These are phyloP conservation scores for Monoplex corrugatus DNA, from an alignment of 2,888 invertebrate genomes.

Conservation along the genomic window DNA sequence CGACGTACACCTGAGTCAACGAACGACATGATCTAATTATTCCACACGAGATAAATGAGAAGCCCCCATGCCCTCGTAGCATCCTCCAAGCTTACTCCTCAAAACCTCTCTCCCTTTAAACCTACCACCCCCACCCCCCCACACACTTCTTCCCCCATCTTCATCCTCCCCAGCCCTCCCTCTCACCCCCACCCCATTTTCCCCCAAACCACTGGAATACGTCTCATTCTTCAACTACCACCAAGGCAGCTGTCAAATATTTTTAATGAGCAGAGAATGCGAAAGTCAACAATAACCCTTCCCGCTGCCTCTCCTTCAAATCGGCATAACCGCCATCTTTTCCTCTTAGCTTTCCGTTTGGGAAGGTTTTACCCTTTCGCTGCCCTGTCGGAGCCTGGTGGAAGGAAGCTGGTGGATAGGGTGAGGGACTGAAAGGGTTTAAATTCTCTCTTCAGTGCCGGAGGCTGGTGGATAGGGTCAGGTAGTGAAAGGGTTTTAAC, in stretches of 20 bases:
- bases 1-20: slow-evolving; percentile 35
- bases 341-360: neutral
- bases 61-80: too few relatives aligned
- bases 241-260: slow-evolving; percentile 46
- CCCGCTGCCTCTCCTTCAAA: neutral
- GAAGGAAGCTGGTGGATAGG: neutral
- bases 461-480: too few relatives aligned
- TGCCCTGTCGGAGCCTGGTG: neutral
- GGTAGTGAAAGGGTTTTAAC: too few relatives aligned
- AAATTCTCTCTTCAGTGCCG: neutral
- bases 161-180: too few relatives aligned
- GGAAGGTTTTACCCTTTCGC: neutral
- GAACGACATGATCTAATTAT: slow-evolving; percentile 30
- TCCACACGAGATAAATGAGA: too few relatives aligned
- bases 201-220: neutral
- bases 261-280: slow-evolving; percentile 37
- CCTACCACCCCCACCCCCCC: too few relatives aligned
- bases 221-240: slow-evolving; percentile 35
- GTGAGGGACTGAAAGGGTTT: too few relatives aligned
- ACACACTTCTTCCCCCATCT: too few relatives aligned
- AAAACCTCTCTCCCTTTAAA: too few relatives aligned
- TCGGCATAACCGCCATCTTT: neutral
- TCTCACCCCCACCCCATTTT: too few relatives aligned
- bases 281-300: slow-evolving; percentile 39
- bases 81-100: too few relatives aligned